phyloP scores from a whole-genome alignment of 1,140 invertebrate species.

The Sarcophaga bullata region DNA sequence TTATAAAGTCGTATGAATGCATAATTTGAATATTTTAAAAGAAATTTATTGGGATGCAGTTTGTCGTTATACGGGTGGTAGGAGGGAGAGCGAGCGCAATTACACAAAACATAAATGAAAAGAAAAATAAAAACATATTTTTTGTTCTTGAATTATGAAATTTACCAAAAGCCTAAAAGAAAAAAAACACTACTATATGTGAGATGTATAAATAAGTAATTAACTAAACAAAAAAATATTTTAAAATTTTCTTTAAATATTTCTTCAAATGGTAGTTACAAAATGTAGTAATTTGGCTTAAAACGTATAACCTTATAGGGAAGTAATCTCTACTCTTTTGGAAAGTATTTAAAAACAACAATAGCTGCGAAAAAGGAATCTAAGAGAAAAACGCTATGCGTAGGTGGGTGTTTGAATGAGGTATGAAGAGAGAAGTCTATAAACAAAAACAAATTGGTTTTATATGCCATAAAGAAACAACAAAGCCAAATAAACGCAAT shows the following conservation, averaged over 20 bases:
- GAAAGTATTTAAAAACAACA: background rate
- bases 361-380: too few species aligned
- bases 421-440: background rate
- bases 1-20: background rate
- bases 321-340: background rate
- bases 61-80: background rate
- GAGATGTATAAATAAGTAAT: too few species aligned
- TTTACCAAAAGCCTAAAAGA: too few species aligned
- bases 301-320: background rate
- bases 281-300: background rate
- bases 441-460: too few species aligned
- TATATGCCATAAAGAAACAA: background rate
- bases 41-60: too few species aligned
- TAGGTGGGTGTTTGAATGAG: background rate
- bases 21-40: conserved; percentile 18
- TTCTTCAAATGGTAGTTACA: background rate
- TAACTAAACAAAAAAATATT: too few species aligned
- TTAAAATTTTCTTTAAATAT: background rate
- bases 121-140: too few species aligned
- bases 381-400: background rate
- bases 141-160: too few species aligned
- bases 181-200: too few species aligned
- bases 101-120: background rate
- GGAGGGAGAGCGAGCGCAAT: background rate
- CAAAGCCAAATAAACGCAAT: background rate